Evolutionary conservation across 2,797 vertebrate species (phyloP).

Genomic region (Sebastes hubbsi): DNA sequence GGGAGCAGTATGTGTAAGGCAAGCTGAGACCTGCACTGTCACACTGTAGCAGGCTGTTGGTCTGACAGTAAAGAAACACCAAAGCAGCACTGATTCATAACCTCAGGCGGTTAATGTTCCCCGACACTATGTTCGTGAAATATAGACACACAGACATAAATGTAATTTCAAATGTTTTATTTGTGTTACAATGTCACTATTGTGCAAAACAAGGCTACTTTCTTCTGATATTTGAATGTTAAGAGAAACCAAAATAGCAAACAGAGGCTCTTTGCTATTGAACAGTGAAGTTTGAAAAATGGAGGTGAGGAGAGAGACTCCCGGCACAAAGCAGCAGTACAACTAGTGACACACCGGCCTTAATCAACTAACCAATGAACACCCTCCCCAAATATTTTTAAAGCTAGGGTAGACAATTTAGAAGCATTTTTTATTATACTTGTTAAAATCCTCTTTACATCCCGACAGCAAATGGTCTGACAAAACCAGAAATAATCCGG

Average conservation of each 20-base stretch:
- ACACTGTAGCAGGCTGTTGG: constrained; percentile 12
- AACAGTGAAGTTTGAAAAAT: neutral
- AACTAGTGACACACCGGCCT: neutral
- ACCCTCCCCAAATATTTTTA: neutral
- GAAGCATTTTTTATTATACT: neutral
- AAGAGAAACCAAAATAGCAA: neutral
- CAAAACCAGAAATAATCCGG: neutral
- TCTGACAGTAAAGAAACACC: neutral
- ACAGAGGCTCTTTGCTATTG: neutral
- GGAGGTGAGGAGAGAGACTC: neutral
- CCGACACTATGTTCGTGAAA: neutral
- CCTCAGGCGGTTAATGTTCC: neutral
- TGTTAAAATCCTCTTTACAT: neutral
- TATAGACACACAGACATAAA: neutral
- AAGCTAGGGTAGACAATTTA: neutral
- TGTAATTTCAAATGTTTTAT: constrained; percentile 5
- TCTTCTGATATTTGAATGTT: neutral
- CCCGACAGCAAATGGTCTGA: neutral
- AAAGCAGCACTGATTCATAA: neutral
- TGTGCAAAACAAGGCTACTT: constrained; percentile 1
- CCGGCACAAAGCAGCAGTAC: neutral
- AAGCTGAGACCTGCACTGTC: constrained; percentile 78
- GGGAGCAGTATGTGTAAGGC: constrained; percentile 66
- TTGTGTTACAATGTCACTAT: constrained; percentile 16
- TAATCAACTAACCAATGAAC: neutral